A percentile compares a stretch with the other conserved stretches of the same genome.
Conservation (phyloP, 2,888 invertebrate genomes). For the Nesidiocoris tenuis region DNA sequence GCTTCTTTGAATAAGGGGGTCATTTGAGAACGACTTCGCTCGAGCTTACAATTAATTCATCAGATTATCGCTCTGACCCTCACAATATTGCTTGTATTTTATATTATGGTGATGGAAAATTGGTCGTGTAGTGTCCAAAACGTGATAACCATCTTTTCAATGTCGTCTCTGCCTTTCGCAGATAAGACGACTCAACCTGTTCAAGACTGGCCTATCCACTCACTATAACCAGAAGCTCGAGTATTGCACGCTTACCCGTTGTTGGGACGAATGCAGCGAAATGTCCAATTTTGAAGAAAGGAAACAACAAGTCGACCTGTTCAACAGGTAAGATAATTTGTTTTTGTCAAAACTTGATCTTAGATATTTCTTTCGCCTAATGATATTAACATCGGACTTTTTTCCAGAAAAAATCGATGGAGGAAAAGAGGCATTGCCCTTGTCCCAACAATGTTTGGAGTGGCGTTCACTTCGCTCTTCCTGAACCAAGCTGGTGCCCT, state of each 20-base stretch:
- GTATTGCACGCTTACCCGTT: slow-evolving; percentile 70
- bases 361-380: no score
- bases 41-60: neutral
- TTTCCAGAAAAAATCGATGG: slow-evolving; percentile 70
- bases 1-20: no score
- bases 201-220: slow-evolving; percentile 72
- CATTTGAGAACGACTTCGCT: neutral
- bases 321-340: slow-evolving; percentile 63
- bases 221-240: slow-evolving; percentile 73
- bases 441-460: slow-evolving; percentile 81
- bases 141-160: no score
- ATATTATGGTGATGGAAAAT: no score
- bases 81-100: neutral
- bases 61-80: neutral
- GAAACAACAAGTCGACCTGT: slow-evolving; percentile 62
- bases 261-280: slow-evolving; percentile 75
- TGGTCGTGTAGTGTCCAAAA: no score
- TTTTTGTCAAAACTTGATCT: neutral
- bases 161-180: slow-evolving; percentile 28
- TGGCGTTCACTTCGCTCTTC: slow-evolving; percentile 73
- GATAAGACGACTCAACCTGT: slow-evolving; percentile 70
- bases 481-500: slow-evolving; percentile 86
- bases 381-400: neutral
- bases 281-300: slow-evolving; percentile 66
- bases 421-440: slow-evolving; percentile 81